Evolutionary conservation across 2,888 invertebrate genomes (phyloP).

Genomic region (Hyposoter didymator): DNA sequence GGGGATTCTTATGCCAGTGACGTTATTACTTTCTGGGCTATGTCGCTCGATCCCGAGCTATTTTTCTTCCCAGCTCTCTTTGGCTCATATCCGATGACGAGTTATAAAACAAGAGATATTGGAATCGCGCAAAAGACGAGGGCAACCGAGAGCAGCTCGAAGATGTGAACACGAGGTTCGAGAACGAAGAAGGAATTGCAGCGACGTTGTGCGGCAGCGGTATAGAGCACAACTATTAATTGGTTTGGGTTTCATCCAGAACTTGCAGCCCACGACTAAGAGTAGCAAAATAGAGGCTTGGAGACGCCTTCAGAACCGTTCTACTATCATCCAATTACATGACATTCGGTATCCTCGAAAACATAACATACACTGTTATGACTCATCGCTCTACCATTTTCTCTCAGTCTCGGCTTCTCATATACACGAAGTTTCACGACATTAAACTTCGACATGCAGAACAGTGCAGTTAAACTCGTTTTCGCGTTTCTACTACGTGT

Average conservation of each 20-base stretch:
- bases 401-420: background rate
- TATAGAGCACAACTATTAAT: constrained; percentile 73
- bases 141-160: background rate
- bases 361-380: constrained; percentile 57
- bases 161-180: background rate
- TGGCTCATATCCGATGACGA: constrained; percentile 28
- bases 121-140: constrained; percentile 48
- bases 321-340: constrained; percentile 62
- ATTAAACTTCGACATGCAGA: constrained; percentile 4
- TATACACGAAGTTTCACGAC: background rate
- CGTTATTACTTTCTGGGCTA: constrained; percentile 53
- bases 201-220: constrained; percentile 30
- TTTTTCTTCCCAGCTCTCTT: constrained; percentile 11
- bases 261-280: constrained; percentile 52
- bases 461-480: background rate
- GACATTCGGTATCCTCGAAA: constrained; percentile 51
- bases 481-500: background rate
- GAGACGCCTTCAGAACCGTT: constrained; percentile 31
- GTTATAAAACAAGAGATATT: constrained; percentile 59
- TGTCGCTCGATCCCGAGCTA: constrained; percentile 26
- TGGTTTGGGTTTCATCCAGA: constrained; percentile 70
- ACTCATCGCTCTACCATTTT: constrained; percentile 31
- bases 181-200: constrained; percentile 26
- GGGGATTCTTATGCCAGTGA: constrained; percentile 47
- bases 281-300: constrained; percentile 41